Conservation (phyloP, 2,113 vertebrate species). For the Rhinopomastus cyanomelas region DNA sequence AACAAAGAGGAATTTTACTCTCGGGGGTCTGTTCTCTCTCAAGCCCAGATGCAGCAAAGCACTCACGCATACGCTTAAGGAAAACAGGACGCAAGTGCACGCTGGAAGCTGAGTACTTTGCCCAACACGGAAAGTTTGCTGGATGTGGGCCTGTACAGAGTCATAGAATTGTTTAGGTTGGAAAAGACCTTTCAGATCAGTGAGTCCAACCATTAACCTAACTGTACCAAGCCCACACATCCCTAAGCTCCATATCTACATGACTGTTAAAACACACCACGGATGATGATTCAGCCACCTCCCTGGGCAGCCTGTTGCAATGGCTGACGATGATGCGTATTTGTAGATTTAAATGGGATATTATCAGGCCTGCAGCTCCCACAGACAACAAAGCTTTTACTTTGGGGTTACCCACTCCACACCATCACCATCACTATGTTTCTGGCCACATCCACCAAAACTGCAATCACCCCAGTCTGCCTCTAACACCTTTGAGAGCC, state of each 20-base stretch:
- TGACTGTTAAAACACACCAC: no score
- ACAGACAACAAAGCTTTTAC: neutral
- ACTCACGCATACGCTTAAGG: neutral
- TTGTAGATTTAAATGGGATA: neutral
- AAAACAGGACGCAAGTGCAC: neutral
- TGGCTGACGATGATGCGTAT: neutral
- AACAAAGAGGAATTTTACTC: slow-evolving; percentile 32
- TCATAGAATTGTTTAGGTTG: no score
- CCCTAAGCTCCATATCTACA: no score
- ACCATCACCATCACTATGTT: neutral
- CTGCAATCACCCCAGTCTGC: neutral
- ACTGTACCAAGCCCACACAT: no score
- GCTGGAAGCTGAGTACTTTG: neutral
- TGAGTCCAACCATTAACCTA: no score
- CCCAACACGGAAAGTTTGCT: neutral
- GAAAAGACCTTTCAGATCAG: no score
- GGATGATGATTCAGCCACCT: no score
- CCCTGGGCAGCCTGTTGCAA: no score
- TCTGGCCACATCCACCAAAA: neutral
- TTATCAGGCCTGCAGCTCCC: neutral
- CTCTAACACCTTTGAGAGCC: neutral
- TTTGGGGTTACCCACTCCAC: neutral
- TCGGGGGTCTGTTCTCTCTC: neutral
- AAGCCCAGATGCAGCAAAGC: neutral
- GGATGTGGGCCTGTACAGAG: neutral